Evolutionary conservation across 1,140 invertebrate species (phyloP).

Genomic region (Lucilia cuprina): DNA sequence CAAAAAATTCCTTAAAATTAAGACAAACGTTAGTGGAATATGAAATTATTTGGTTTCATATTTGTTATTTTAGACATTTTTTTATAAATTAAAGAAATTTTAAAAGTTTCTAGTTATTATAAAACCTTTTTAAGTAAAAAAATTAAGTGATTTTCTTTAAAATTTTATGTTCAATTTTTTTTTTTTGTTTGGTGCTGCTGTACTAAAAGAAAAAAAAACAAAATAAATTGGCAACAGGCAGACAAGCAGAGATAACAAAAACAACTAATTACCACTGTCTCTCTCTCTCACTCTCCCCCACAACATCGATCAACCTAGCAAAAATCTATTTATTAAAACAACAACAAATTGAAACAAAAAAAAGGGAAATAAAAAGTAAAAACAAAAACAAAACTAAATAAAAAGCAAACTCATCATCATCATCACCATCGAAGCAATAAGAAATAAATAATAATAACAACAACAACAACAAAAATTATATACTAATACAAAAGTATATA

Average conservation of each 20-base stretch:
- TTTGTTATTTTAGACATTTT: too few species aligned
- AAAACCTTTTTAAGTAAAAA: too few species aligned
- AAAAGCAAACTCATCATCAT: background rate
- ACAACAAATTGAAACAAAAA: background rate
- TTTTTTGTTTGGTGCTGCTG: background rate
- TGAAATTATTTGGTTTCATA: too few species aligned
- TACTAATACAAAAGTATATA: background rate
- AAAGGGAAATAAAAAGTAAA: background rate
- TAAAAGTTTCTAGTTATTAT: too few species aligned
- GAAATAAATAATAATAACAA: background rate
- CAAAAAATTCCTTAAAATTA: too few species aligned
- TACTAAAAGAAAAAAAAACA: background rate
- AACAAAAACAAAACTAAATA: background rate
- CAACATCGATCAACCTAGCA: background rate
- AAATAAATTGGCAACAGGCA: conserved; percentile 5
- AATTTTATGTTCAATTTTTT: background rate
- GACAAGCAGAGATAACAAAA: background rate
- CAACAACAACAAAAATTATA: background rate
- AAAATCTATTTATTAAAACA: background rate
- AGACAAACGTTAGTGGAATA: too few species aligned
- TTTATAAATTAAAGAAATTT: too few species aligned
- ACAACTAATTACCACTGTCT: background rate
- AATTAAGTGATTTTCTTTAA: too few species aligned
- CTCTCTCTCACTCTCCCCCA: background rate
- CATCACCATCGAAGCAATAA: background rate